phyloP scores from a whole-genome alignment of 2,888 invertebrate genomes.

The Agelastica alni region DNA sequence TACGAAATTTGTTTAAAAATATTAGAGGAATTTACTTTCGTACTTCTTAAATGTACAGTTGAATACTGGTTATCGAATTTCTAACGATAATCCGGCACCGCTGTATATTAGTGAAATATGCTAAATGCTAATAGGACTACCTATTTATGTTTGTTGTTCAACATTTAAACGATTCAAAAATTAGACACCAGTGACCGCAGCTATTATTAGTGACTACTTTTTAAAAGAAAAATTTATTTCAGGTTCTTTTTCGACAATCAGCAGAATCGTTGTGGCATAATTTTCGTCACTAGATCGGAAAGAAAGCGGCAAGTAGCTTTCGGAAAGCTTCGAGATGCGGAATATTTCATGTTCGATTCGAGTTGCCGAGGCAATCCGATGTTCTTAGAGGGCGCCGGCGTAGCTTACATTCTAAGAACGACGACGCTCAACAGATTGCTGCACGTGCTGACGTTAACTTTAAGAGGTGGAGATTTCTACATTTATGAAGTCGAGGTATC shows the following conservation, averaged over 20 bases:
- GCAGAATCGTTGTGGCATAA: conserved; percentile 61
- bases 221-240: too few relatives aligned
- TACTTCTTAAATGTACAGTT: too few relatives aligned
- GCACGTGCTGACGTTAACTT: conserved; percentile 66
- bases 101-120: too few relatives aligned
- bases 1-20: too few relatives aligned
- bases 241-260: conserved; percentile 62
- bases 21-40: too few relatives aligned
- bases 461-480: conserved; percentile 57
- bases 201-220: too few relatives aligned
- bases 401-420: conserved; percentile 63
- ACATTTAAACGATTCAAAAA: too few relatives aligned
- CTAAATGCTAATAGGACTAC: too few relatives aligned
- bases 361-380: conserved; percentile 66
- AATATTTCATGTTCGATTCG: conserved; percentile 72
- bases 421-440: conserved; percentile 58
- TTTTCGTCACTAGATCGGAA: conserved; percentile 59
- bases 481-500: conserved; percentile 51
- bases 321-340: conserved; percentile 54
- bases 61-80: too few relatives aligned
- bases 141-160: too few relatives aligned
- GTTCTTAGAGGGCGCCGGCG: conserved; percentile 60
- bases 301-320: conserved; percentile 52
- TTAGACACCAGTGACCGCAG: too few relatives aligned
- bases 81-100: too few relatives aligned